phyloP scores from a whole-genome alignment of 2,113 vertebrate species.

The Arothron firmamentum region DNA sequence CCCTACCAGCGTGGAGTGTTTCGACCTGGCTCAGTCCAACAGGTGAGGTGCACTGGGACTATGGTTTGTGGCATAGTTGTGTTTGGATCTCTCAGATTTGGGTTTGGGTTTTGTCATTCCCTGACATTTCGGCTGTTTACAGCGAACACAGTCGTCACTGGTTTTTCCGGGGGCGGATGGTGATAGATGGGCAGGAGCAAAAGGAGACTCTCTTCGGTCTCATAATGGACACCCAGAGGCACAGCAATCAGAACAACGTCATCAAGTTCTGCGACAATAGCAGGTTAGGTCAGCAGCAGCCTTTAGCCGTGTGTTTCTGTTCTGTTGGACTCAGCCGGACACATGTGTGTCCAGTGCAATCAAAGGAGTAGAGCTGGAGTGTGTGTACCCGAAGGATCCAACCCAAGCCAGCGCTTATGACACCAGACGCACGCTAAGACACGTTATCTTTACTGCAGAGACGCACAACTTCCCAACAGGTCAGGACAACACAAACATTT shows the following conservation, averaged over 20 bases:
- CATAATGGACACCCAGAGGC: slow-evolving; percentile 85
- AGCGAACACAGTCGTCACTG: slow-evolving; percentile 95
- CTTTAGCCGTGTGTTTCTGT: not conserved
- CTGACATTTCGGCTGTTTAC: not conserved
- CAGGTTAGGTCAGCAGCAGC: slow-evolving; percentile 74
- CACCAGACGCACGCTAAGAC: slow-evolving; percentile 69
- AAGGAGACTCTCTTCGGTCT: slow-evolving; percentile 81
- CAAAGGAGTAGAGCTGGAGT: slow-evolving; percentile 74
- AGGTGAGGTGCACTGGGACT: slow-evolving; percentile 68
- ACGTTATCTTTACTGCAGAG: slow-evolving; percentile 91
- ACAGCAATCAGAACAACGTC: slow-evolving; percentile 87
- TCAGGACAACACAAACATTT: slow-evolving; percentile 36
- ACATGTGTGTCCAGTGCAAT: slow-evolving; percentile 76
- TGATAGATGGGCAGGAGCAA: slow-evolving; percentile 78
- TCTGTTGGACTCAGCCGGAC: not conserved
- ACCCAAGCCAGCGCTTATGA: slow-evolving; percentile 73
- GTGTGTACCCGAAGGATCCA: slow-evolving; percentile 77
- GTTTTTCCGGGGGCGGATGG: slow-evolving; percentile 87
- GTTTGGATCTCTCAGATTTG: slow-evolving; percentile 9
- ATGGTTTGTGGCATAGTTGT: not conserved
- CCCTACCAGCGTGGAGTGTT: slow-evolving; percentile 87
- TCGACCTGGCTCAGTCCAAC: slow-evolving; percentile 92
- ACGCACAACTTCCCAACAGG: slow-evolving; percentile 95
- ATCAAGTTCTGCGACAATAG: slow-evolving; percentile 95
- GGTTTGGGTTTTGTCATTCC: not conserved